Conservation (phyloP, 2,113 vertebrate species). For the Lasiurus cinereus region DNA sequence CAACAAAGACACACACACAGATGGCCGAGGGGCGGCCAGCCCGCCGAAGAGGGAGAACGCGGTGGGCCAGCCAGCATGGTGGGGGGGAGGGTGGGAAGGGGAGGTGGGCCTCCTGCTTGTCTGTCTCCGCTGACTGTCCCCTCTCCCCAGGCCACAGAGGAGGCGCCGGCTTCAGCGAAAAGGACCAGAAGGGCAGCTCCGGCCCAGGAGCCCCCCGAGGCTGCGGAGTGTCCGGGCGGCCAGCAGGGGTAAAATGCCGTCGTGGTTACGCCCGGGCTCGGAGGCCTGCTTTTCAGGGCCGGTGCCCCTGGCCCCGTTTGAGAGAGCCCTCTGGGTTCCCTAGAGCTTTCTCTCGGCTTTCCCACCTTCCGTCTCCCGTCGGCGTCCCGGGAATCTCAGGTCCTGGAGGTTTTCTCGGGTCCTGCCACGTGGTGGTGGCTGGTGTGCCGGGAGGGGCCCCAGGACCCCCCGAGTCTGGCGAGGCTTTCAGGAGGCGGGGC, state of each 20-base stretch:
- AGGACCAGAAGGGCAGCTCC: slow-evolving; percentile 89
- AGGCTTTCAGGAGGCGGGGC: background rate
- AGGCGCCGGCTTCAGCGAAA: slow-evolving; percentile 87
- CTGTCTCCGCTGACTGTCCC: slow-evolving; percentile 49
- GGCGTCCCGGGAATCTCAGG: background rate
- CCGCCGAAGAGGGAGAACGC: slow-evolving; percentile 79
- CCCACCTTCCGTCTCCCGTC: rapidly evolving
- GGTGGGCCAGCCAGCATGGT: slow-evolving; percentile 70
- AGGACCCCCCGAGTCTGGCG: no score
- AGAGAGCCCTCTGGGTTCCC: background rate
- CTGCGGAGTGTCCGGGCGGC: slow-evolving; percentile 45
- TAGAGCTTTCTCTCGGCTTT: background rate
- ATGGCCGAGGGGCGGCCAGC: background rate
- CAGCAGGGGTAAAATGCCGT: slow-evolving; percentile 75
- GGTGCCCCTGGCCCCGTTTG: rapidly evolving
- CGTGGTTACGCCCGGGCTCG: rapidly evolving
- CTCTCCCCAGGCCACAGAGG: slow-evolving; percentile 80
- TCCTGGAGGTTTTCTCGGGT: background rate
- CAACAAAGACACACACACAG: slow-evolving; percentile 37
- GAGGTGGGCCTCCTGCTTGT: no score
- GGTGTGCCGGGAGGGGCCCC: rapidly evolving
- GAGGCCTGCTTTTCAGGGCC: background rate
- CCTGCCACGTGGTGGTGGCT: rapidly evolving
- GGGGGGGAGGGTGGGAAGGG: no score
- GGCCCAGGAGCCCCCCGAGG: slow-evolving; percentile 70